These are phyloP conservation scores for Gymnosoma rotundatum DNA, from an alignment of 2,888 invertebrate genomes.

Conservation along the genomic window DNA sequence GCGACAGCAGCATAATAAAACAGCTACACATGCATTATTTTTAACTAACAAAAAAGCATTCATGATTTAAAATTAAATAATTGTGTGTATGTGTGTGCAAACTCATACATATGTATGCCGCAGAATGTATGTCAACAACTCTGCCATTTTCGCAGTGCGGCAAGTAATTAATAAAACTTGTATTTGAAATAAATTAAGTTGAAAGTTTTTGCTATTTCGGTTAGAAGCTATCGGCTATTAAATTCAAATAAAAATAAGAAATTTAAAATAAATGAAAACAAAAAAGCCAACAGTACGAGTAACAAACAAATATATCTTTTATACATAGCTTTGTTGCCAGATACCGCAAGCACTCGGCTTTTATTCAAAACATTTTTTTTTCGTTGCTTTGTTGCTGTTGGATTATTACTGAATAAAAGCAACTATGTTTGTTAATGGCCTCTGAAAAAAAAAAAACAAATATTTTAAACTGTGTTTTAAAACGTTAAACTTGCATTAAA, in stretches of 20 bases:
- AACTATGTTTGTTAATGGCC: constrained; percentile 33
- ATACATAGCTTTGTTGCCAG: constrained; percentile 10
- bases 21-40: neutral
- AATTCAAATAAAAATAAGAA: constrained; percentile 43
- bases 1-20: constrained; percentile 16
- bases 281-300: neutral
- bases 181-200: constrained; percentile 70
- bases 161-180: constrained; percentile 70
- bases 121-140: constrained; percentile 64
- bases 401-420: constrained; percentile 33
- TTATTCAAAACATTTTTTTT: neutral
- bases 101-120: too few species aligned
- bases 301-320: neutral
- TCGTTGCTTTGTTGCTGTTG: neutral
- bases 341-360: neutral
- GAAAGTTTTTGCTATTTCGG: constrained; percentile 55
- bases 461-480: neutral
- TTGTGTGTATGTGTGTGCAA: constrained; percentile 4
- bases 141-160: constrained; percentile 69
- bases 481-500: neutral
- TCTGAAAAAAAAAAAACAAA: constrained; percentile 18
- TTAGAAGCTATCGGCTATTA: constrained; percentile 57
- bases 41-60: neutral
- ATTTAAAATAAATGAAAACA: constrained; percentile 13
- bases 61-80: neutral